Base-by-base conservation (phyloP, 2,113 vertebrate species). In the Dicrurus megarhynchus region DNA sequence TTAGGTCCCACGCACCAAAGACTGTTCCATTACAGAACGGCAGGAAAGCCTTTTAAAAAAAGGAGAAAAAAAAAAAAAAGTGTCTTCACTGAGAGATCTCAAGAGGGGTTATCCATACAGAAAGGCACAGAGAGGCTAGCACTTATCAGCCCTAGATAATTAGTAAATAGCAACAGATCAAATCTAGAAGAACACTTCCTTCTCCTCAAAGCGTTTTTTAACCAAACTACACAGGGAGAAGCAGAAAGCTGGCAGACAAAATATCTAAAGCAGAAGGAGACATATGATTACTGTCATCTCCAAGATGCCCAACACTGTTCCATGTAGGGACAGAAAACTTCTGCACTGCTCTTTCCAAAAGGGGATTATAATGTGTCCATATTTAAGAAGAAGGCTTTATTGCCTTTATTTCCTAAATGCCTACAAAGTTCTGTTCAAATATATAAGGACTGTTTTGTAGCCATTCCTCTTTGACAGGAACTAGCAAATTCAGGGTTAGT, bases 11-110 rank as follows among this genome's bases (percentile, higher is more conserved):
- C 57, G 74, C 37, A 61, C 17, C 3, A 5, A 67, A 71, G 26
- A 55, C 26, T 50, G 12, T 19, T 88, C 53, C 33, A 53, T 23
- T 55, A 80, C 6, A 61, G 44, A 94, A 53, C 5, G 24, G 26
- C 33, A 83, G 20, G 12, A 49, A 71, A 74, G 8, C 5, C 2
- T n/a, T 73, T 6, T 1, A 11, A 7, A 61, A 65, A 67, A 85
- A n/a, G 4, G 6, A 28, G 44, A 24, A 13, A 9, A 35, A 20
- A 3, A 1, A 11, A 14, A 42, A 28, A 5, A 2, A 10, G 2
- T 14, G 65, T 42, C 39, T 80, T 90, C 30, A 70, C 28, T 37
- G 16, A 68, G 24, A 75, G 9, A 22, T 55, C 17, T 75, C 32
- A 59, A 55, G 35, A 83, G 35, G 8, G 7, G 8, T 35, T 71